These are phyloP conservation scores for Dryadula phaetusa DNA, from an alignment of 2,888 invertebrate species.

Conservation along the genomic window DNA sequence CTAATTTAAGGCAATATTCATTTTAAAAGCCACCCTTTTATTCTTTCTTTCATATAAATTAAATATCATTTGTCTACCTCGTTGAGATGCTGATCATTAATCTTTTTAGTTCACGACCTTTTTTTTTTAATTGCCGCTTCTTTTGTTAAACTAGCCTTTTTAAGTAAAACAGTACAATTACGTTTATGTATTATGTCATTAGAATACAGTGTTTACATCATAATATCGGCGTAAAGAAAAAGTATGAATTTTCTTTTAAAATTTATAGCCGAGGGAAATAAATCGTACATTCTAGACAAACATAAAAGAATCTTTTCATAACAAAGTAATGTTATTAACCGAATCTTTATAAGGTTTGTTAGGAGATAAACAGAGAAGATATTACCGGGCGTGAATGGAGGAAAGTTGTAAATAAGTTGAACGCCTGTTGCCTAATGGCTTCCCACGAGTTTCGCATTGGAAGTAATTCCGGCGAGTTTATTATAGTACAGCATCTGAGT, in stretches of 20 bases:
- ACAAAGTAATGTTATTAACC: conserved; percentile 32
- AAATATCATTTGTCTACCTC: conserved; percentile 56
- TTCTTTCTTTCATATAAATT: conserved; percentile 54
- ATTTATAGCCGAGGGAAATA: neutral
- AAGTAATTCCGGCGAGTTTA: conserved; percentile 58
- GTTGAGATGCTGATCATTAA: conserved; percentile 47
- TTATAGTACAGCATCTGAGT: conserved; percentile 49
- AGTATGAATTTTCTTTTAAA: neutral
- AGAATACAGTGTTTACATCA: neutral
- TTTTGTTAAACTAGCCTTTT: conserved; percentile 25
- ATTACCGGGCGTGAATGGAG: conserved; percentile 44
- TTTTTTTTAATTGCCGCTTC: conserved; percentile 30
- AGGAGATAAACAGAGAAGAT: conserved; percentile 34
- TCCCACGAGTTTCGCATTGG: conserved; percentile 42
- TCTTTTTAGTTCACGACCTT: conserved; percentile 42
- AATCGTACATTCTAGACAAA: neutral
- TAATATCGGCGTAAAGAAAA: neutral
- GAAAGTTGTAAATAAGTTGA: conserved; percentile 68
- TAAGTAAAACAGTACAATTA: conserved; percentile 14
- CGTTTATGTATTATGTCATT: neutral
- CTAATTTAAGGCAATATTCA: conserved; percentile 60
- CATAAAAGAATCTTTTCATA: conserved; percentile 18
- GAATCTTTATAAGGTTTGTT: conserved; percentile 33
- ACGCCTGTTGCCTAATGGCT: conserved; percentile 69
- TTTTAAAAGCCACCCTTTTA: conserved; percentile 53